Evolutionary conservation across 2,113 vertebrate species (phyloP), one percentile per base, ranked within the genome.

Genomic region (Ammodytes dubius): DNA sequence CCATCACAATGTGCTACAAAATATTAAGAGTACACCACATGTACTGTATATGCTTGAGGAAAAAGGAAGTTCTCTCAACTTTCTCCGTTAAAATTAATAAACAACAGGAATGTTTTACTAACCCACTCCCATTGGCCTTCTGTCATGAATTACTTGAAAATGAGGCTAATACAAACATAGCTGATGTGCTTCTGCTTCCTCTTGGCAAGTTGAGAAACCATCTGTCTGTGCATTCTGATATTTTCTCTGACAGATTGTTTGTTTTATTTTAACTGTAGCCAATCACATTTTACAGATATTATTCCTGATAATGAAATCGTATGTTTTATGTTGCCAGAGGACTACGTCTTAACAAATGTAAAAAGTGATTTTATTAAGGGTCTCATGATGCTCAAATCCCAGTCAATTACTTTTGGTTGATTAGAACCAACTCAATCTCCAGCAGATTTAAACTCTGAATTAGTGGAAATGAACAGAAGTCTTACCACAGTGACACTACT

Each of bases 101-200:
- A 5, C 12, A 42, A 66, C n/a, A 49, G 42, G 4, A 66, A 67
- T 58, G 43, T 50, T 50, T 72, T 52, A 69, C 43, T 14, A 63
- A 9, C 70, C 37, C 42, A 9, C 39, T 17, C 27, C 6, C 4
- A 27, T 64, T 79, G 69, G 57, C 72, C 47, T 61, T 70, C 59
- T 56, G 72, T 72, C 52, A 50, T 65, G 12, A 46, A 70, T 70
- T 42, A 15, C 39, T 64, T 72, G 13, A 64, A n/a, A 56, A 65
- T 56, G 54, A 61, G 72, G 43, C 54, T 19, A 40, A 75, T 60
- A 72, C 42, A 70, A 75, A 82, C 69, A 35, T 35, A 57, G 60
- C 65, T 39, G 19, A 17, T 54, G 35, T 14, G 61, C 59, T 35
- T 66, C 46, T 64, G 50, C 43, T 72, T 15, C 37, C n/a, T n/a